Base-by-base conservation (phyloP, 2,113 vertebrate genomes). In the Marmota flaviventris region DNA sequence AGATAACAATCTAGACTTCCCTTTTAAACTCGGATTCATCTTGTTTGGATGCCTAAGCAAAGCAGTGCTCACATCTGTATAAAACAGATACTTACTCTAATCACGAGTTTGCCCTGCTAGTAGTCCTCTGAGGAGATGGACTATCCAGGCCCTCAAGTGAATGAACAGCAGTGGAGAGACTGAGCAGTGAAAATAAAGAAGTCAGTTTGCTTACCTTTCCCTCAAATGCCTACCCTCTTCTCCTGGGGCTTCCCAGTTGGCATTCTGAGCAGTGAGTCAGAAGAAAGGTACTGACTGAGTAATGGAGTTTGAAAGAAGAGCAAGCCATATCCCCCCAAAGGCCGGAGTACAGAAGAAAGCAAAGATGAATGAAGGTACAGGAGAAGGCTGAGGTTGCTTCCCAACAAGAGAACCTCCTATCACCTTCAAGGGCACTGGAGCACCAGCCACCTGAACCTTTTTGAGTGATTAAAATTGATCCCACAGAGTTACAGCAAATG, bases 371-470 rank as follows among this genome's bases (percentile, higher is more conserved):
- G 5, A 27, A 53, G 24, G 45, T 18, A 34, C 51, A 58, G 51
- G 4, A 37, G 27, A 58, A 53, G 45, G 4, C 61, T 79, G 32
- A 37, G 67, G 72, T 25, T 10, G 2, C 20, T 58, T 56, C 24
- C 25, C 34, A 34, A 70, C 29, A n/a, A 32, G 17, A 39, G 72
- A 79, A n/a, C 9, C 12, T 22, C 58, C 45, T 2, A 4, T 1
- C 10, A 9, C 0, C 0, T 70, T 51, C 32, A n/a, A 72, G 25
- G 48, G 20, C 34, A 53, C 2, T 7, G 69, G n/a, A 58, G 20
- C 0, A n/a, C 39, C 75, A 85, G 13, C 69, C 45, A 27, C 69
- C 39, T 58, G 39, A 12, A 25, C 61, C 63, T 61, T 51, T 45
- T 5, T 58, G 42, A 85, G 4, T 45, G 53, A 75, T 75, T 39